Percentiles rank a stretch among this genome's conserved stretches.
Conservation (phyloP, 2,113 vertebrate genomes). For the Macrotis lagotis region DNA sequence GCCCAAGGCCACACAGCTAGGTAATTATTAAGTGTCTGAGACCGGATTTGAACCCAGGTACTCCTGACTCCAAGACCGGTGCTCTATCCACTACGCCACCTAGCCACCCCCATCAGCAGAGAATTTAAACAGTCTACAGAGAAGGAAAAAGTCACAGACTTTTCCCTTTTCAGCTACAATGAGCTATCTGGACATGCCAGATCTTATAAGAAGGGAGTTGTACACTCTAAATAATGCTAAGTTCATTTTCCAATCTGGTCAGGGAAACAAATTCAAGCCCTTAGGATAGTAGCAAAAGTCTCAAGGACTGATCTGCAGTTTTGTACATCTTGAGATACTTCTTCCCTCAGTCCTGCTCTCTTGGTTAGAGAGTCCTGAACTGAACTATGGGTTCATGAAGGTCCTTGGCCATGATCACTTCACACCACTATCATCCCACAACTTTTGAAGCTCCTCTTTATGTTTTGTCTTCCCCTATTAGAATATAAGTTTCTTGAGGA, state of each 20-base stretch:
- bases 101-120: no score
- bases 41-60: no score
- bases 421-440: neutral
- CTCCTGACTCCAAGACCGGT: no score
- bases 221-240: neutral
- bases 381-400: neutral
- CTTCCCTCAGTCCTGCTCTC: neutral
- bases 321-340: neutral
- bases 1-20: no score
- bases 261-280: neutral
- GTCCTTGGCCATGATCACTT: neutral
- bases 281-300: neutral
- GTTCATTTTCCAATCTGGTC: neutral
- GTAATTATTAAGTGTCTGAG: no score
- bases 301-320: neutral
- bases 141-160: neutral
- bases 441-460: neutral
- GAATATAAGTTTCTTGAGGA: neutral
- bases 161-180: neutral
- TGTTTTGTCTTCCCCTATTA: neutral
- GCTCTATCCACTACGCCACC: no score
- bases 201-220: neutral
- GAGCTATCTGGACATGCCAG: neutral
- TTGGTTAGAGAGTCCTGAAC: neutral
- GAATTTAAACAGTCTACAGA: neutral